Conservation (phyloP, 2,888 invertebrate species). For the Drosophila atripex region DNA sequence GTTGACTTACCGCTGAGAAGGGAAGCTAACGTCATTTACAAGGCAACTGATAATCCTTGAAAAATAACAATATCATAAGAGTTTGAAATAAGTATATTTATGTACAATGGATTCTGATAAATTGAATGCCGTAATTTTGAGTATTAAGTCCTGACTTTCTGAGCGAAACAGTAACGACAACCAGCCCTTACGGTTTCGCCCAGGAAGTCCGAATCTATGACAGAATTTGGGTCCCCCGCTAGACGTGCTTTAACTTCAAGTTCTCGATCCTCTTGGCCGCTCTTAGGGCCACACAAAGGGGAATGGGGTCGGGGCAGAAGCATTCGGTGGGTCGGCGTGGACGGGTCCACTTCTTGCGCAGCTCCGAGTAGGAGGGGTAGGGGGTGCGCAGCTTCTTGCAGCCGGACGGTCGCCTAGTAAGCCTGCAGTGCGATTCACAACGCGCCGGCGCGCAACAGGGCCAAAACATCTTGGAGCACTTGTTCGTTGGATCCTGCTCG, state of each 20-base stretch:
- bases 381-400: constrained; percentile 57
- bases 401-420: accelerated
- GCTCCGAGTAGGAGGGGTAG: constrained; percentile 57
- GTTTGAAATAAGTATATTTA: background rate
- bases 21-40: background rate
- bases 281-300: constrained; percentile 7
- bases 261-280: background rate
- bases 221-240: background rate
- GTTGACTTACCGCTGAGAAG: background rate
- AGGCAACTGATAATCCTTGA: background rate
- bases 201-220: background rate
- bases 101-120: background rate
- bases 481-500: background rate
- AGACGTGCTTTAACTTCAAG: background rate
- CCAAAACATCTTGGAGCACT: constrained; percentile 43
- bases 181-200: background rate
- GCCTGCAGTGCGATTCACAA: constrained; percentile 31
- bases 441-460: constrained; percentile 57
- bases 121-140: background rate
- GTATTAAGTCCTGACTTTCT: background rate
- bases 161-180: background rate
- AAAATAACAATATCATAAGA: background rate
- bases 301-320: background rate
- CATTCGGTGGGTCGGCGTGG: constrained; percentile 6
- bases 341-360: background rate